These are phyloP conservation scores for Parazoanthus darwini DNA, from an alignment of 92 coral and sea anemone genomes.

Conservation along the genomic window DNA sequence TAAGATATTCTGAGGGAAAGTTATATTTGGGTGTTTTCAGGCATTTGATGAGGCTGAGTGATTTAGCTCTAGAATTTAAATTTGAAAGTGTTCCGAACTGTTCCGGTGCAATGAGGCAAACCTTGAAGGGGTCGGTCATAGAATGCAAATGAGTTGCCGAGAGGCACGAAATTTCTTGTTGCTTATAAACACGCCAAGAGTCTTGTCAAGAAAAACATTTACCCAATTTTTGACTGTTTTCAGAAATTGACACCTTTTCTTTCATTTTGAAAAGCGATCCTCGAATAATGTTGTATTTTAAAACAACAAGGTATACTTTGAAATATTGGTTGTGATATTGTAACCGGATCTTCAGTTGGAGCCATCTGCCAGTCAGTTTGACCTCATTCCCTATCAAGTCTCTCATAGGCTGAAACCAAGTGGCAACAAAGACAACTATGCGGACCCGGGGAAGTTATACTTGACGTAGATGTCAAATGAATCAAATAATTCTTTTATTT, in stretches of 20 bases:
- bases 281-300: no score
- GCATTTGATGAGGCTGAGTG: background rate
- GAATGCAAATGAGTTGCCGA: background rate
- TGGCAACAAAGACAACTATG: background rate
- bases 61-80: background rate
- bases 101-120: background rate
- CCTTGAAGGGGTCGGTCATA: background rate
- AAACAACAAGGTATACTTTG: background rate
- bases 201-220: no score
- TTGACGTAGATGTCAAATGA: background rate
- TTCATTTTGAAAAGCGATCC: background rate
- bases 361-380: background rate
- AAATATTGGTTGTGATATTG: background rate
- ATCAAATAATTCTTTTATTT: constrained; percentile 13
- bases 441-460: background rate
- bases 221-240: background rate
- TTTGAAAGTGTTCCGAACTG: background rate
- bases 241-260: background rate
- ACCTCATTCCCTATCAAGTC: background rate
- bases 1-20: background rate
- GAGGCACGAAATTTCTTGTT: constrained; percentile 26
- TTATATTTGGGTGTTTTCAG: background rate
- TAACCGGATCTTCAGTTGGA: background rate
- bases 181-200: background rate
- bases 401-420: background rate